Evolutionary conservation across 1,140 invertebrate genomes (phyloP).

Genomic region (Drosophila arawakana): DNA sequence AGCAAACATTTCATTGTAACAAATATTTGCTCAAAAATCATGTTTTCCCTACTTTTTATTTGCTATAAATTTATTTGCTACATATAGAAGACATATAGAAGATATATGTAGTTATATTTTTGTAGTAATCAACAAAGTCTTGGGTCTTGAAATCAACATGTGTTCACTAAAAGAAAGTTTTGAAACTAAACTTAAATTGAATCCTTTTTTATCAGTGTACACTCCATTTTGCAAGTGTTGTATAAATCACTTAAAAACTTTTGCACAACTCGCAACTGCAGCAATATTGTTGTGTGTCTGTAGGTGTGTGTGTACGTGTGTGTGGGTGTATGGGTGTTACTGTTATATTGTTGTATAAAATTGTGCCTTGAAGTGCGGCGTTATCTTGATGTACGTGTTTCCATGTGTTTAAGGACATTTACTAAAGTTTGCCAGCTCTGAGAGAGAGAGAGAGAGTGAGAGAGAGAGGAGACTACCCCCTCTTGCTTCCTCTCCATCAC

Average conservation of each 20-base stretch:
- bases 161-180: no score
- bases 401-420: constrained; percentile 66
- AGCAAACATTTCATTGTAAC: no score
- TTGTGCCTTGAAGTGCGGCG: constrained; percentile 44
- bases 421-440: constrained; percentile 47
- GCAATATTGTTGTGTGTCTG: constrained; percentile 39
- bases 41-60: no score
- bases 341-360: constrained; percentile 71
- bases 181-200: no score
- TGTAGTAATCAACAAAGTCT: no score
- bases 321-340: constrained; percentile 19
- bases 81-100: no score
- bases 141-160: no score
- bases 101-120: no score
- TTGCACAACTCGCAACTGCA: constrained; percentile 70
- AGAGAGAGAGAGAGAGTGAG: no score
- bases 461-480: no score
- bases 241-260: constrained; percentile 81
- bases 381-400: constrained; percentile 66
- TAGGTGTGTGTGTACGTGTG: constrained; percentile 11
- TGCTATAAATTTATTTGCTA: no score
- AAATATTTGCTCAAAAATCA: no score
- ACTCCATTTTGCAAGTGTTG: constrained; percentile 65
- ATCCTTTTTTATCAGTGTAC: background rate
- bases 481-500: background rate